Conservation (phyloP, 2,113 vertebrate genomes). For the Camelus dromedarius region DNA sequence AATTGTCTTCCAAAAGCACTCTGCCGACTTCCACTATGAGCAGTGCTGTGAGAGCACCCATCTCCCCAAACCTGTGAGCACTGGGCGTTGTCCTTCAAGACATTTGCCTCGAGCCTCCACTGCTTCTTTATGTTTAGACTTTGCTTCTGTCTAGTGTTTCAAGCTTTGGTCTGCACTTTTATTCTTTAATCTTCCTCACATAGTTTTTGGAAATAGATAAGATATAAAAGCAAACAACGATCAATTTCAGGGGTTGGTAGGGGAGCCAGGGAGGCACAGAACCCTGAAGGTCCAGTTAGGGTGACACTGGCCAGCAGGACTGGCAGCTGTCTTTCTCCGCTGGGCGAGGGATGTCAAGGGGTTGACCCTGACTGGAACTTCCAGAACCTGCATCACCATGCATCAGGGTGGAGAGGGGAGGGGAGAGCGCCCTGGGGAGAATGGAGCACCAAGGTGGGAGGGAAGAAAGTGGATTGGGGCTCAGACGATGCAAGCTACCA, state of each 20-base stretch:
- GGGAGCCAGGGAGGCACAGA: background rate
- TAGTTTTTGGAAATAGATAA: background rate
- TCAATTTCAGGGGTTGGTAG: background rate
- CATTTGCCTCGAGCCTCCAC: background rate
- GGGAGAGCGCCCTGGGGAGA: background rate
- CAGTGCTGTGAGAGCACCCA: background rate
- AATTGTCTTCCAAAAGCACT: background rate
- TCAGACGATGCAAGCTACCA: background rate
- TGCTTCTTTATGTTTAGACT: background rate
- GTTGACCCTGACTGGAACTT: background rate
- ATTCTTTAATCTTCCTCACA: background rate
- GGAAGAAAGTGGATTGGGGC: background rate
- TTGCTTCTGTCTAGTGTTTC: background rate
- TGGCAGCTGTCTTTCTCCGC: background rate
- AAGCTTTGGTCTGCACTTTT: background rate
- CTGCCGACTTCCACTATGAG: background rate
- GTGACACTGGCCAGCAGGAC: background rate
- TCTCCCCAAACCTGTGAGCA: background rate
- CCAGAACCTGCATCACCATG: background rate
- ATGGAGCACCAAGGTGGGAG: background rate
- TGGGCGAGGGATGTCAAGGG: background rate
- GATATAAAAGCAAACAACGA: background rate
- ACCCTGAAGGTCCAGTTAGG: background rate
- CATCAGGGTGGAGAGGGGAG: background rate
- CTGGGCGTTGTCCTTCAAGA: background rate